phyloP scores from a whole-genome alignment of 2,797 vertebrate species.

The Pseudocheirus occidentalis region DNA sequence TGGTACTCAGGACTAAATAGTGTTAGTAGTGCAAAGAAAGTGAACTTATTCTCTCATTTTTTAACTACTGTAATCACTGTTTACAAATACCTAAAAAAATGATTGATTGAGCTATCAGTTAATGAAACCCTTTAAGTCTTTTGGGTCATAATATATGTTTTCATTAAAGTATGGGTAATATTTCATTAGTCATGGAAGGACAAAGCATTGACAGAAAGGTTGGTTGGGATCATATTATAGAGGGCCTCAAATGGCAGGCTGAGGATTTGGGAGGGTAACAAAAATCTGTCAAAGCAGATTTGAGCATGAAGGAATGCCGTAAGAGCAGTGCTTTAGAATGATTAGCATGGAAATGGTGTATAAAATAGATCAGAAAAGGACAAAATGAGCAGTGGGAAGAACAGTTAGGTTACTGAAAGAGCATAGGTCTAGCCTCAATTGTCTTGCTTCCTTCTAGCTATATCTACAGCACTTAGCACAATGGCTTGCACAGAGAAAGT shows the following conservation, averaged over 20 bases:
- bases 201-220: neutral
- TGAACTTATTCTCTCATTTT: neutral
- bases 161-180: neutral
- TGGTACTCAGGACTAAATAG: neutral
- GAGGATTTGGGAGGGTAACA: neutral
- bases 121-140: neutral
- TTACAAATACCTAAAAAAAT: neutral
- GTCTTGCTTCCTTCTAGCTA: neutral
- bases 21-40: neutral
- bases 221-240: neutral
- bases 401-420: neutral
- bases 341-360: neutral
- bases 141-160: neutral
- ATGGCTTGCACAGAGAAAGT: neutral
- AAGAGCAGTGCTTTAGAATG: neutral
- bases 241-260: neutral
- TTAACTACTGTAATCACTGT: neutral
- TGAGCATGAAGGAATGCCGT: neutral
- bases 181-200: neutral
- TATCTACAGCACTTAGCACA: neutral
- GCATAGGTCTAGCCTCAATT: neutral
- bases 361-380: neutral
- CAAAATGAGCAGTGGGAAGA: neutral
- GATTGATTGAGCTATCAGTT: neutral
- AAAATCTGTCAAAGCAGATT: neutral